phyloP scores from a whole-genome alignment of 1,140 invertebrate genomes.

The Zaprionus lachaisei region DNA sequence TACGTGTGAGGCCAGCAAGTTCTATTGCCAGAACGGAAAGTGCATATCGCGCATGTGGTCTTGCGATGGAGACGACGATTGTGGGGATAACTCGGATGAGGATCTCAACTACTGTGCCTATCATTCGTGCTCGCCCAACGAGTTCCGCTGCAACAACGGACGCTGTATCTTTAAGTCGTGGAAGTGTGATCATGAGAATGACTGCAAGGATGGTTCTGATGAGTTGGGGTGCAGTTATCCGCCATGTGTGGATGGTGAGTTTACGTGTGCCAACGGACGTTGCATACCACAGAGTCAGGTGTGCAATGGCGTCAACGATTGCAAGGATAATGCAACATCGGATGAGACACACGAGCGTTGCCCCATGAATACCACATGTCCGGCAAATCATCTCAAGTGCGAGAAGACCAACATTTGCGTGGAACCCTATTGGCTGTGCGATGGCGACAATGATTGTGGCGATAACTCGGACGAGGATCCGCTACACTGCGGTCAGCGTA shows the following conservation, averaged over 20 bases:
- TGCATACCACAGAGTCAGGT: slow-evolving; percentile 95
- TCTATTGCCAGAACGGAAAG: slow-evolving; percentile 96
- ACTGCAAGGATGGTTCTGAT: slow-evolving; percentile 97
- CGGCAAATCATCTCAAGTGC: slow-evolving; percentile 94
- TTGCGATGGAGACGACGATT: slow-evolving; percentile 97
- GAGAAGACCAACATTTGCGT: slow-evolving; percentile 97
- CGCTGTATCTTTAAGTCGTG: slow-evolving; percentile 97
- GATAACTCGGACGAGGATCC: slow-evolving; percentile 98
- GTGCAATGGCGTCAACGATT: slow-evolving; percentile 97
- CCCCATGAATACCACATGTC: slow-evolving; percentile 94
- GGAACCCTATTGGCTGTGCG: slow-evolving; percentile 97
- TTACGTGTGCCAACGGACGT: slow-evolving; percentile 95
- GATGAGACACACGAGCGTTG: slow-evolving; percentile 95
- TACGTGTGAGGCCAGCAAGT: slow-evolving; percentile 95
- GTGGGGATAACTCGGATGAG: slow-evolving; percentile 97
- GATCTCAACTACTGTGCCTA: slow-evolving; percentile 96
- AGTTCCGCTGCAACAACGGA: slow-evolving; percentile 97
- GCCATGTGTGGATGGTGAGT: slow-evolving; percentile 95
- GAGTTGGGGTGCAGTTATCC: slow-evolving; percentile 96
- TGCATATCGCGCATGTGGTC: slow-evolving; percentile 98
- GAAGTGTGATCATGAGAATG: slow-evolving; percentile 98
- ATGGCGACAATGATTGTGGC: slow-evolving; percentile 97
- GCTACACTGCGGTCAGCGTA: slow-evolving; percentile 93
- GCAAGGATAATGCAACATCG: slow-evolving; percentile 96
- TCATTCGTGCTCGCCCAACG: slow-evolving; percentile 95